These are phyloP conservation scores for Sebastes diaconus DNA, from an alignment of 2,797 vertebrate species.

Conservation along the genomic window DNA sequence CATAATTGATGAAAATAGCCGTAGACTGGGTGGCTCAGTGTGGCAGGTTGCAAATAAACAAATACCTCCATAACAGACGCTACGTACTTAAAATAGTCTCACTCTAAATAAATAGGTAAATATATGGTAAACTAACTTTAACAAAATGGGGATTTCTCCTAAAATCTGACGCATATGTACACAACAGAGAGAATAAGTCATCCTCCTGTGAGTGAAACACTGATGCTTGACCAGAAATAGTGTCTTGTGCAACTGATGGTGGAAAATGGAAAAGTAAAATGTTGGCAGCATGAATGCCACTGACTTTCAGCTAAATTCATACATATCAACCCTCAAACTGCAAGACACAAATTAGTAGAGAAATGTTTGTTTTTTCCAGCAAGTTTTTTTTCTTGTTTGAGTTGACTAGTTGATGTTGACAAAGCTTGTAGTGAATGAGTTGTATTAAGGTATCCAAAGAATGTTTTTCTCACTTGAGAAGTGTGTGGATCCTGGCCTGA, in stretches of 20 bases:
- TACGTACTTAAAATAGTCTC: slow-evolving; percentile 44
- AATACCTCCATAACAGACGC: slow-evolving; percentile 30
- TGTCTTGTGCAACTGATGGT: neutral
- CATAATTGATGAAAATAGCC: slow-evolving; percentile 51
- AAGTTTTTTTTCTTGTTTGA: slow-evolving; percentile 1
- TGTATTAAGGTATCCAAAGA: neutral
- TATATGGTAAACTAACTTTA: slow-evolving; percentile 27
- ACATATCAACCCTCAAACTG: slow-evolving; percentile 18
- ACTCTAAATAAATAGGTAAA: slow-evolving; percentile 74
- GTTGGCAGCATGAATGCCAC: neutral
- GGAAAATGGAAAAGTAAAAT: neutral
- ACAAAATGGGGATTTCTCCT: slow-evolving; percentile 15
- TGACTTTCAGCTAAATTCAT: neutral
- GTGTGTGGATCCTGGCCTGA: slow-evolving; percentile 16
- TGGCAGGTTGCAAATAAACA: slow-evolving; percentile 60
- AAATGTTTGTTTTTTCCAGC: neutral
- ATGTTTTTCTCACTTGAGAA: slow-evolving; percentile 60
- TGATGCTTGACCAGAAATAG: neutral
- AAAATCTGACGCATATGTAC: slow-evolving; percentile 15
- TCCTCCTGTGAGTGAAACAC: slow-evolving; percentile 14
- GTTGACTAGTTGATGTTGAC: neutral
- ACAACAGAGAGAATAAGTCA: neutral
- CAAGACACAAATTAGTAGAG: neutral
- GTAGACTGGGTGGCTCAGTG: slow-evolving; percentile 76
- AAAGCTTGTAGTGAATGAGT: neutral